Conservation (phyloP, 2,888 invertebrate species). For the Capitulum mitella region DNA sequence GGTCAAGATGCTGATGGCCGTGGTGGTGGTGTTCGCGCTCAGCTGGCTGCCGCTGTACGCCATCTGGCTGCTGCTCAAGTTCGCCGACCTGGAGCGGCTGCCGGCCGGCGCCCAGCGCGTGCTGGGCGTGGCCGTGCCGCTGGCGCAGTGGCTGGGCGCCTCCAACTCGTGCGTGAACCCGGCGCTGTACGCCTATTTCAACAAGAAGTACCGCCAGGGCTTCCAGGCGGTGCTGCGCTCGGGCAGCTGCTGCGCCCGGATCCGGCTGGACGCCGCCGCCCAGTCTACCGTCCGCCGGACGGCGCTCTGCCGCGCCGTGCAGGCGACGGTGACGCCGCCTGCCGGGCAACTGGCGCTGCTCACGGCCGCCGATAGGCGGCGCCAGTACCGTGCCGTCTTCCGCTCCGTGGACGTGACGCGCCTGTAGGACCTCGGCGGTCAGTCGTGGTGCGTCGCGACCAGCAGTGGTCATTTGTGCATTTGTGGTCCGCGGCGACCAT, state of each 20-base stretch:
- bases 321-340: not conserved
- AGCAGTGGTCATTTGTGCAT: too few relatives aligned
- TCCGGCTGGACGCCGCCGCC: not conserved
- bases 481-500: too few relatives aligned
- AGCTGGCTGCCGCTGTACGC: conserved; percentile 89
- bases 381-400: not conserved
- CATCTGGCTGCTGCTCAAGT: conserved; percentile 49
- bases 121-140: conserved; percentile 69
- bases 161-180: conserved; percentile 95
- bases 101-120: conserved; percentile 44
- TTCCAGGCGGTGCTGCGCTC: conserved; percentile 82
- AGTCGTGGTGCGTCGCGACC: too few relatives aligned
- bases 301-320: not conserved
- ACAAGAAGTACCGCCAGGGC: conserved; percentile 83
- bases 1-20: conserved; percentile 87
- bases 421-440: too few relatives aligned
- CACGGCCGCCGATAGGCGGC: too few relatives aligned
- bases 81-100: not conserved
- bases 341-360: not conserved
- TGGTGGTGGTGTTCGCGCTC: conserved; percentile 83
- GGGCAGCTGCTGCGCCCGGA: conserved; percentile 60
- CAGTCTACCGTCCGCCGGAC: not conserved
- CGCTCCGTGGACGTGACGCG: too few relatives aligned
- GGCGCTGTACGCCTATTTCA: conserved; percentile 87
- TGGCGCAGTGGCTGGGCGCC: conserved; percentile 86